These are phyloP conservation scores for Calephelis nemesis DNA, from an alignment of 1,140 invertebrate species.

Conservation along the genomic window DNA sequence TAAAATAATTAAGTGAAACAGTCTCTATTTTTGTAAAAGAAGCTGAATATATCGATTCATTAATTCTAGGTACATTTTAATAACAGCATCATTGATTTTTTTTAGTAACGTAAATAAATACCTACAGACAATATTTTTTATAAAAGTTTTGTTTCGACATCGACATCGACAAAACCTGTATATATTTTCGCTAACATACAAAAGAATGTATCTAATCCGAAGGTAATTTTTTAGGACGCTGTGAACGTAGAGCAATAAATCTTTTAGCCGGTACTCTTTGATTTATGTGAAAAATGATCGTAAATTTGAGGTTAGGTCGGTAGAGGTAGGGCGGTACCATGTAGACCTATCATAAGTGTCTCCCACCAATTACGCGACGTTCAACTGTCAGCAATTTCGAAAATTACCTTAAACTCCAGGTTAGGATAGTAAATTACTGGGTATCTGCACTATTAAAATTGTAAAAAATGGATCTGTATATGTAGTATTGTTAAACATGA, in stretches of 20 bases:
- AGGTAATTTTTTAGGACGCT: constrained; percentile 60
- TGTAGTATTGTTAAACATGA: not conserved
- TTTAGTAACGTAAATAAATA: too few species aligned
- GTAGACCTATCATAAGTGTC: constrained; percentile 44
- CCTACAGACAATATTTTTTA: too few species aligned
- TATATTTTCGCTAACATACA: constrained; percentile 55
- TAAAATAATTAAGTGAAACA: too few species aligned
- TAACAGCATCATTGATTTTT: too few species aligned
- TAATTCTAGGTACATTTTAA: too few species aligned
- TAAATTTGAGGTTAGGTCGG: constrained; percentile 72
- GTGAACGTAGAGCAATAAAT: constrained; percentile 64
- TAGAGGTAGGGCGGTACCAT: constrained; percentile 46
- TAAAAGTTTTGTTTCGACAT: not conserved
- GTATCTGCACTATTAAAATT: constrained; percentile 11
- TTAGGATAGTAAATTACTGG: constrained; percentile 17
- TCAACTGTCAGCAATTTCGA: constrained; percentile 42
- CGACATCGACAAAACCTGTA: constrained; percentile 25
- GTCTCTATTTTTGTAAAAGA: too few species aligned
- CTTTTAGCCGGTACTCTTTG: constrained; percentile 68
- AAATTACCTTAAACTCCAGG: constrained; percentile 37
- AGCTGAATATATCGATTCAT: too few species aligned
- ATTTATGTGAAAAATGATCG: constrained; percentile 78
- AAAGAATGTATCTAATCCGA: constrained; percentile 44
- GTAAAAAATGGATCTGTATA: constrained; percentile 3
- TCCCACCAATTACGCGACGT: constrained; percentile 53